phyloP scores from a whole-genome alignment of 1,140 invertebrate genomes.

The Apis mellifera region Amel_HAv3.1 CM009934.2:5135001-5135500 shows the following conservation, averaged over 20 bases:
- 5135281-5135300: slow-evolving; percentile 32
- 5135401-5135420: not conserved
- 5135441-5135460: slow-evolving; percentile 59
- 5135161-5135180: not conserved
- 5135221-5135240: slow-evolving; percentile 20
- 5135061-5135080: not conserved
- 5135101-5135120: slow-evolving; percentile 17
- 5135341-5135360: slow-evolving; percentile 53
- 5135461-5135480: slow-evolving; percentile 15
- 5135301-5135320: slow-evolving; percentile 45
- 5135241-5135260: slow-evolving; percentile 1
- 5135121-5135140: not conserved
- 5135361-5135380: not conserved
- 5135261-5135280: slow-evolving; percentile 49
- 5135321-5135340: slow-evolving; percentile 53
- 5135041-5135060: not conserved
- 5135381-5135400: not conserved
- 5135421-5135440: slow-evolving; percentile 49
- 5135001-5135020: not conserved
- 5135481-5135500: slow-evolving; percentile 28
- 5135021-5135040: slow-evolving; percentile 43
- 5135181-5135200: too few relatives aligned
- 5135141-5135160: not conserved
- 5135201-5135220: slow-evolving; percentile 41
- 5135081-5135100: slow-evolving; percentile 8